phyloP scores from a whole-genome alignment of 2,888 invertebrate species.

The Ormyrus pomaceus region DNA sequence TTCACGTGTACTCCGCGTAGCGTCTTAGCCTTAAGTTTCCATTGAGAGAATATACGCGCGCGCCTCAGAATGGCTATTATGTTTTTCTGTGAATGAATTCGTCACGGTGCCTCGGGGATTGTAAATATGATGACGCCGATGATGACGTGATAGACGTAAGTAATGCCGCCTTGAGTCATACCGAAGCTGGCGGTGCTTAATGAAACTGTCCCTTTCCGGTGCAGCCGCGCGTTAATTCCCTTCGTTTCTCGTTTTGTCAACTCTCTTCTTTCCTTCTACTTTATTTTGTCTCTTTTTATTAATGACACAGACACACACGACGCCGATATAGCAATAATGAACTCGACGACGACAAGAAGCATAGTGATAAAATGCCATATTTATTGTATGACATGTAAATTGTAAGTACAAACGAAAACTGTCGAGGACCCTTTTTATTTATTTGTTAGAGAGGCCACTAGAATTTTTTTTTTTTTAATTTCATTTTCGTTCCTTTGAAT shows the following conservation, averaged over 20 bases:
- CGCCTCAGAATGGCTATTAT: background rate
- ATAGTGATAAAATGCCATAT: slow-evolving; percentile 32
- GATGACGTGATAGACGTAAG: background rate
- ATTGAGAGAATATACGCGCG: no score
- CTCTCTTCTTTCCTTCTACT: background rate
- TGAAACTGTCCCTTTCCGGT: slow-evolving; percentile 6
- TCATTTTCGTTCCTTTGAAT: background rate
- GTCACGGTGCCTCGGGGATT: background rate
- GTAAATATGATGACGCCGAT: slow-evolving; percentile 15
- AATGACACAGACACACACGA: background rate
- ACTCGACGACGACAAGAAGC: background rate
- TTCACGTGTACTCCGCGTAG: no score
- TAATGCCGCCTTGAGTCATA: slow-evolving; percentile 15
- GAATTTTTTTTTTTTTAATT: slow-evolving; percentile 39
- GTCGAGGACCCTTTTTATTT: background rate
- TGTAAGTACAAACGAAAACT: slow-evolving; percentile 31
- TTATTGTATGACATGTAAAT: slow-evolving; percentile 34
- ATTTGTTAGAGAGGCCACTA: no score
- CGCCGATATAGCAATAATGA: background rate
- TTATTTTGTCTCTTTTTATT: background rate
- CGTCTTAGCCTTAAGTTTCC: no score
- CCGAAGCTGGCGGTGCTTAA: slow-evolving; percentile 1
- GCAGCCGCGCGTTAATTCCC: slow-evolving; percentile 4
- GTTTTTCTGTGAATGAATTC: background rate
- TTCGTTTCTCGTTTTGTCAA: background rate